Evolutionary conservation across 1,140 invertebrate genomes (phyloP).

Genomic region (Dryas iulia): DNA sequence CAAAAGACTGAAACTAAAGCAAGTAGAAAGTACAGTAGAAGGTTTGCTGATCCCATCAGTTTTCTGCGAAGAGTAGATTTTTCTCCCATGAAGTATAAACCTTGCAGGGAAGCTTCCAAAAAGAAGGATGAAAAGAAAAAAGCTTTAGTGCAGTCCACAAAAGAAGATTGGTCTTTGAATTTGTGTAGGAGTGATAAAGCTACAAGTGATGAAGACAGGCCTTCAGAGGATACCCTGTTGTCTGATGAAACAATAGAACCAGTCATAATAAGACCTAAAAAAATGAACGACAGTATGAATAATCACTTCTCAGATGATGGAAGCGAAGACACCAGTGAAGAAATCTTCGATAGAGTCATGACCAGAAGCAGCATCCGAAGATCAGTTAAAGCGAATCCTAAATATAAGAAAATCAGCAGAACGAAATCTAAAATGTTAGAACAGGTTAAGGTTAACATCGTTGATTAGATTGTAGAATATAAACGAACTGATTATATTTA

Average conservation of each 20-base stretch:
- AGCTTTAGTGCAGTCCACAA: conserved; percentile 49
- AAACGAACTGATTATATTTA: conserved; percentile 29
- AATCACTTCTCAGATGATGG: conserved; percentile 75
- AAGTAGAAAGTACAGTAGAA: conserved; percentile 62
- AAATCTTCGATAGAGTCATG: conserved; percentile 74
- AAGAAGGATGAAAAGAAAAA: conserved; percentile 72
- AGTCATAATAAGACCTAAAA: conserved; percentile 60
- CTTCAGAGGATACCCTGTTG: conserved; percentile 50
- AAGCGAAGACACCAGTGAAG: conserved; percentile 74
- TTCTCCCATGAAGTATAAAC: conserved; percentile 76
- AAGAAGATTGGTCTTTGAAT: conserved; percentile 38
- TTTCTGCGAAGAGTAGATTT: conserved; percentile 71
- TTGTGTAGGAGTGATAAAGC: conserved; percentile 53
- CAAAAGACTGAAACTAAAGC: conserved; percentile 58
- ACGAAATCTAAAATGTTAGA: conserved; percentile 70
- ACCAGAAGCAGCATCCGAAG: conserved; percentile 67
- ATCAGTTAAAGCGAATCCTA: conserved; percentile 74
- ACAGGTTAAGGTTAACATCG: conserved; percentile 72
- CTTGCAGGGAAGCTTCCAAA: conserved; percentile 50
- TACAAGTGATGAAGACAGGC: conserved; percentile 65
- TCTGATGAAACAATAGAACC: conserved; percentile 56
- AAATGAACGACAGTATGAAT: conserved; percentile 73
- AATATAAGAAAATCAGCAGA: conserved; percentile 75
- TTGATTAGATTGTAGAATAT: conserved; percentile 43
- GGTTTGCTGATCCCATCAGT: conserved; percentile 67